Percentiles rank a stretch among this genome's conserved stretches.
Evolutionary conservation across 2,113 vertebrate species (phyloP).

Genomic region (Microcebus jonahi): DNA sequence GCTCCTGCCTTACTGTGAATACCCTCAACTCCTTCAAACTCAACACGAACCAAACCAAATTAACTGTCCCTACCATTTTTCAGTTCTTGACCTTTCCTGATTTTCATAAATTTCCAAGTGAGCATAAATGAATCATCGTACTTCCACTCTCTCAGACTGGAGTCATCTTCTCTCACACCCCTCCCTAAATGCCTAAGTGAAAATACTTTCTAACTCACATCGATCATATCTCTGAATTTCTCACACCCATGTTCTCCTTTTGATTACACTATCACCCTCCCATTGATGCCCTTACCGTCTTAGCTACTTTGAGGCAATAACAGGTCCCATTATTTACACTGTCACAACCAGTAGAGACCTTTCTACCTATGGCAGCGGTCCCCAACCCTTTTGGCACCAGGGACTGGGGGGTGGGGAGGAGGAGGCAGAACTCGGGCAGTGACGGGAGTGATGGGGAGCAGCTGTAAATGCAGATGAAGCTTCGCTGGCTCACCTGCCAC

Average conservation of each 20-base stretch:
- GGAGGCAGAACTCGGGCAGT: no score
- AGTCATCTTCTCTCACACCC: not conserved
- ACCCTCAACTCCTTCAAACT: not conserved
- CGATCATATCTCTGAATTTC: not conserved
- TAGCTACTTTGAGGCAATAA: not conserved
- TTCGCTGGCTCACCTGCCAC: no score
- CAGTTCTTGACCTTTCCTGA: not conserved
- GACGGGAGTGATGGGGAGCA: no score
- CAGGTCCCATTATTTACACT: not conserved
- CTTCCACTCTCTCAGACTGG: not conserved
- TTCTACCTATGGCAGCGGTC: not conserved
- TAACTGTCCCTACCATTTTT: not conserved
- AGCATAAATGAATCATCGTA: not conserved
- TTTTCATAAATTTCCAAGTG: not conserved
- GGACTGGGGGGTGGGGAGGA: no score
- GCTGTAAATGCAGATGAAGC: no score
- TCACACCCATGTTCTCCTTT: not conserved
- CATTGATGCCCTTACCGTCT: not conserved
- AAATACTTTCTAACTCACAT: constrained; percentile 10
- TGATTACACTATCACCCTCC: not conserved
- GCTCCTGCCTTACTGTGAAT: not conserved
- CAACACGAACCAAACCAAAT: not conserved
- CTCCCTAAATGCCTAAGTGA: not conserved
- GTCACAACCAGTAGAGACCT: not conserved
- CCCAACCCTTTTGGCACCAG: no score